Evolutionary conservation across 1,140 invertebrate genomes (phyloP), one percentile per base, ranked within the genome.

Genomic region (Brachionus rotundiformis): DNA sequence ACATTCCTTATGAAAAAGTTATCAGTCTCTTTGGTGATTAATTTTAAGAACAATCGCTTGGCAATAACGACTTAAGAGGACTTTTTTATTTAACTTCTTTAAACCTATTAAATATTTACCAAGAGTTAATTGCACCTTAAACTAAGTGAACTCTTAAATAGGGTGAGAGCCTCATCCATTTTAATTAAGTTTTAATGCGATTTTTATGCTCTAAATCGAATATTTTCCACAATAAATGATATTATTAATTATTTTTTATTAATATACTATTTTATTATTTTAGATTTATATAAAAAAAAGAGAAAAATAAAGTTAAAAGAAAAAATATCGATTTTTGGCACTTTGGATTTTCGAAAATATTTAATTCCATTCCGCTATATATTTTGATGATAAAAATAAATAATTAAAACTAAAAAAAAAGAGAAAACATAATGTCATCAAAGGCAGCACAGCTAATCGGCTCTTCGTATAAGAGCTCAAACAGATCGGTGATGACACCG

Each of bases 291-390:
- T 63, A 27, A 27, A 31, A n/a, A 29, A 19, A 33, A 33, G 29
- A 16, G 4, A 39, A 68, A 33, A 7, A 63, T n/a, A 31, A 63
- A 63, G 29, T 29, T 11, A 63, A 31, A 5, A 31, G 27, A 63
- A 68, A 33, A 68, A 68, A 68, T 33, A 68, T 68, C 63, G 63
- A 68, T 68, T 68, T 68, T 68, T 68, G 47, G 47, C 47, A 36
- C 33, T 68, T 19, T 68, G 31, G 16, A 33, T 36, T 36, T 19
- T 19, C 27, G 19, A 68, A 39, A 36, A 68, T 33, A 33, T 68
- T 68, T 68, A 68, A 68, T 68, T 68, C 29, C 63, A 68, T 68
- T 68, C 63, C 63, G 63, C 16, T 68, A 13, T 29, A n/a, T 63
- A 10, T 63, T 63, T 63, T 63, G 16, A 68, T 68, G 63, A 68